Evolutionary conservation across 2,888 invertebrate species (phyloP), one percentile per base, ranked within the genome.

Genomic region (Eupithecia inturbata): DNA sequence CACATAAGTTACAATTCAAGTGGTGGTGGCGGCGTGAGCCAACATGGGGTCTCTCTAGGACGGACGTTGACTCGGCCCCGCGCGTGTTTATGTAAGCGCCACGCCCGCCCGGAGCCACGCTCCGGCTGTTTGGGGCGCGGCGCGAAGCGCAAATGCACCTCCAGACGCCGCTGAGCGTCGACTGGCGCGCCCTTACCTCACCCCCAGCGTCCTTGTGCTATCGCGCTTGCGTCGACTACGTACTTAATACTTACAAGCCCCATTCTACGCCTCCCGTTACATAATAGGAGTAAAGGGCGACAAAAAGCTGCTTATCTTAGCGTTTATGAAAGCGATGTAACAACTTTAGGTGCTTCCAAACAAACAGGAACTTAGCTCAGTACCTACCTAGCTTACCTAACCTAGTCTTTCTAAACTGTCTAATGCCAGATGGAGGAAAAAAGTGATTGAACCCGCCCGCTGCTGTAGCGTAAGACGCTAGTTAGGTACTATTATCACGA

Each of bases 21-120:
- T 83, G 89, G 82, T 84, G 89, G 91, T 91, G 91, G 90, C 90
- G 91, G 90, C 89, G 91, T 89, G 91, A 91, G 90, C 90, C 92
- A 89, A 87, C 92, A 93, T 93, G 89, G 87, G 91, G 90, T 91
- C 90, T 89, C 85, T 88, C 88, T 87, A 82, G 92, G 93, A 93
- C 93, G 93, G 93, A 92, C 88, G 89, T 88, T 90, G 89, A 88
- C 87, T 90, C 90, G 90, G 92, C 89, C 81, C 89, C 90, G 90
- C 92, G 92, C 93, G 92, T 94, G 94, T 94, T 94, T 93, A 94
- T 92, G 93, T 94, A 94, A 94, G 93, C 94, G 94, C 94, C 94
- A 94, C 94, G 94, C 94, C 94, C 94, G 94, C 94, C 94, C 94
- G 93, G 75, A 92, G 94, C 93, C 94, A 92, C 93, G 91, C 92